A percentile compares a stretch with the other conserved stretches of the same genome.
Evolutionary conservation across 2,888 invertebrate species (phyloP).

Genomic region (Xestia ashworthii): DNA sequence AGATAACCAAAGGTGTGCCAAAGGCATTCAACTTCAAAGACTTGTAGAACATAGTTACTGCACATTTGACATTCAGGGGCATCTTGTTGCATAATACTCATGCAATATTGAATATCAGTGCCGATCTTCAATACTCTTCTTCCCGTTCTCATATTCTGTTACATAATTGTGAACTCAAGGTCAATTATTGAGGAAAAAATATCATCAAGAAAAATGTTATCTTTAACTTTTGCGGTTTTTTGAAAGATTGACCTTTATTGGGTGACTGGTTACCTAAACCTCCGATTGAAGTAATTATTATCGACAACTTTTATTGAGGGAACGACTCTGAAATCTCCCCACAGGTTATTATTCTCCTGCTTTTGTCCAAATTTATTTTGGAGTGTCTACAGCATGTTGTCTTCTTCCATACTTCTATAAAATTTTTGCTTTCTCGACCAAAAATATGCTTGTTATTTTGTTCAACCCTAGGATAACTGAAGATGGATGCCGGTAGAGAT

Average conservation of each 20-base stretch:
- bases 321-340: neutral
- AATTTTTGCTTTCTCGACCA: no score
- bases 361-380: neutral
- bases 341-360: neutral
- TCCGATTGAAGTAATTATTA: neutral
- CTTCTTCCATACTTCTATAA: neutral
- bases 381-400: neutral
- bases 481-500: slow-evolving; percentile 46
- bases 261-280: neutral
- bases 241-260: neutral
- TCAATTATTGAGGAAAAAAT: neutral
- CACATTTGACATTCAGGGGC: neutral
- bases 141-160: neutral
- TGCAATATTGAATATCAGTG: neutral
- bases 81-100: neutral
- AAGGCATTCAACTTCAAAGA: slow-evolving; percentile 16
- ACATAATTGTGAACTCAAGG: neutral
- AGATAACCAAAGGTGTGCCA: slow-evolving; percentile 33
- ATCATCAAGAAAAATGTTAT: neutral
- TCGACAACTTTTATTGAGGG: neutral
- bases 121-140: neutral
- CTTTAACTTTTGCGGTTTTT: neutral
- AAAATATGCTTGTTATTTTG: neutral
- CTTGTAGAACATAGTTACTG: slow-evolving; percentile 4
- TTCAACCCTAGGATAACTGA: slow-evolving; percentile 41